Percentiles rank a stretch among this genome's conserved stretches.
Conservation (phyloP, 2,888 invertebrate genomes). For the Apamea anceps region DNA sequence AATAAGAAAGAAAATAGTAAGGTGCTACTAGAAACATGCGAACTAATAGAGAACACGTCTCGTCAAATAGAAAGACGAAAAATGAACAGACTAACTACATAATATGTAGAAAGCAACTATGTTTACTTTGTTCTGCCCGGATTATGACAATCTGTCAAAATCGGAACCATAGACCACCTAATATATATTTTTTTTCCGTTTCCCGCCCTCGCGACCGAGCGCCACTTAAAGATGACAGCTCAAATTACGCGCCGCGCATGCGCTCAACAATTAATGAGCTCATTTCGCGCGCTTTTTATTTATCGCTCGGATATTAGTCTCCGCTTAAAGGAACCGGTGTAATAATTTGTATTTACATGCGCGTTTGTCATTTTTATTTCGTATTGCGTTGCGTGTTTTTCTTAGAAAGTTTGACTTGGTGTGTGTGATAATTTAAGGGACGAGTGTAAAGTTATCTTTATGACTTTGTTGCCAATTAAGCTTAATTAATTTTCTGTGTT, state of each 20-base stretch:
- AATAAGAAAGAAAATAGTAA: conserved; percentile 6
- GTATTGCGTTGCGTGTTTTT: conserved; percentile 62
- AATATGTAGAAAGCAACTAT: too few species aligned
- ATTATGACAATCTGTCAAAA: neutral
- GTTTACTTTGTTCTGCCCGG: neutral
- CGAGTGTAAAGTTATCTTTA: conserved; percentile 9
- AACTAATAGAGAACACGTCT: neutral
- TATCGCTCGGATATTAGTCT: conserved; percentile 81
- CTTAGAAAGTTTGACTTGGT: conserved; percentile 50
- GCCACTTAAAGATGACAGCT: conserved; percentile 83
- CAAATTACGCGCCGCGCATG: conserved; percentile 81
- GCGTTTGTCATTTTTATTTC: conserved; percentile 72
- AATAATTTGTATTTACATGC: conserved; percentile 70
- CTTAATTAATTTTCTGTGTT: conserved; percentile 22
- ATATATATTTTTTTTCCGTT: conserved; percentile 31
- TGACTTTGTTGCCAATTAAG: conserved; percentile 13
- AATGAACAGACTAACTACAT: neutral
- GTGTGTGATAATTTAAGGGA: conserved; percentile 23
- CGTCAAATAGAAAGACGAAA: conserved; percentile 8
- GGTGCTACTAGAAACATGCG: neutral
- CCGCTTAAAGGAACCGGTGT: conserved; percentile 71
- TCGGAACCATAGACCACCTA: conserved; percentile 21
- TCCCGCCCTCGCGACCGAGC: conserved; percentile 40
- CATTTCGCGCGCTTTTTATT: conserved; percentile 85
- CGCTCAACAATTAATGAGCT: conserved; percentile 83